Evolutionary conservation across 2,888 invertebrate genomes (phyloP), one percentile per base, ranked within the genome.

Genomic region (Polyommatus iphigenia): DNA sequence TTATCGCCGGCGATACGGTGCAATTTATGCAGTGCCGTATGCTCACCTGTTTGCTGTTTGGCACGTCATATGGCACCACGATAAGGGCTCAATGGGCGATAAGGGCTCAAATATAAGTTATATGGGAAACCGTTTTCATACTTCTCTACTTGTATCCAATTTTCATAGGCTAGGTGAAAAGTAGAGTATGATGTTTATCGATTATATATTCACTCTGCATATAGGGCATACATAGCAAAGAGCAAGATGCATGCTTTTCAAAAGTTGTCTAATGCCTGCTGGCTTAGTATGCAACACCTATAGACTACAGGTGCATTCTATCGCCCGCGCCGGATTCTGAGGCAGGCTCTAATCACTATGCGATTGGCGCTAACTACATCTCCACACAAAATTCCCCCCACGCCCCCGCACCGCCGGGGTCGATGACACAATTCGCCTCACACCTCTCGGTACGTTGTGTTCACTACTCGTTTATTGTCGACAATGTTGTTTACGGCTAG

Each of bases 11-110:
- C 29, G 29, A 67, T 67, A 67, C 1, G 62, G 20, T 29, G 29
- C 67, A 67, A 67, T 32, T 67, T 67, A 67, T 67, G 29, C 67
- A 67, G 29, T 29, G 29, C 67, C 29, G 29, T 67, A 67, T 67
- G 29, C 67, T 67, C 67, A 67, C 67, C 67, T 67, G 67, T 67
- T 67, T 67, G 15, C 29, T 29, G 29, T 18, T 18, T 32, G 29
- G 32, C 5, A 18, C 5, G 5, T 29, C 24, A 18, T 54, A 54
- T 5, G 54, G 54, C 54, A 67, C 29, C 10, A 62, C 10, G 67
- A 67, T 29, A 67, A 29, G 15, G 15, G 2, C 0, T 29, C 67
- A 24, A 24, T 62, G 62, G 67, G 6, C 67, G 67, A 67, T 29
- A 67, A 29, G 15, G 15, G 2, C 0, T 29, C 67, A 24, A 24